Evolutionary conservation across 92 coral and sea anemone species (phyloP), one percentile per base, ranked within the genome.

Genomic region (Bergia sp.): DNA sequence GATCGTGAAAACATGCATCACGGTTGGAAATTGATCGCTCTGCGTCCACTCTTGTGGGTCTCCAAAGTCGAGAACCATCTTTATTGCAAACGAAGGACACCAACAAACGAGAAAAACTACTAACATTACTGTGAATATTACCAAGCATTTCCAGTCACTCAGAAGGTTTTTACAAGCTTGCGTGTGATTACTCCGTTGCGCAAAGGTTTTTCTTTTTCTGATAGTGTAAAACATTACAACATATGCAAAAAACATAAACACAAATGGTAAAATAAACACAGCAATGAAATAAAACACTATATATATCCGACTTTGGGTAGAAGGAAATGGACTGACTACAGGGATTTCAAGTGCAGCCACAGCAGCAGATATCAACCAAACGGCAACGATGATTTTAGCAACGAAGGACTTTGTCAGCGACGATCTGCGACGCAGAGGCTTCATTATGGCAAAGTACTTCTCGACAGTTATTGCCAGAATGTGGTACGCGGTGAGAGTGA

Each of bases 81-180:
- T 45, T 0, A 82, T 20, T 18, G 61, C 53, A 12, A 61, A 64
- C 16, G 57, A 65, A 5, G 86, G 86, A n/a, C 73, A 61, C 76
- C 76, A 82, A 38, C 86, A 82, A 12, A 82, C 2, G 8, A 82
- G 57, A 66, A 64, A 82, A 23, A 82, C 55, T 0, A 65, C 20
- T 15, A 82, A 42, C 86, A 82, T 82, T 82, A 53, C 29, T 40
- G 41, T 16, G 11, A 82, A 82, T 65, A 82, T 39, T 0, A 82
- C 13, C 76, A 82, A 41, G 15, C 86, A 82, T 44, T 82, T 82
- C 86, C 86, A 65, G 58, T 82, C 86, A n/a, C 41, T 82, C 16
- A 72, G 65, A 7, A 82, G 50, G 13, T 20, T 66, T 29, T 20
- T 66, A 23, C 43, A 83, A 9, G 42, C 53, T 15, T 57, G 45